phyloP scores from a whole-genome alignment of 2,113 vertebrate genomes.

The Aldabrachelys gigantea region DNA sequence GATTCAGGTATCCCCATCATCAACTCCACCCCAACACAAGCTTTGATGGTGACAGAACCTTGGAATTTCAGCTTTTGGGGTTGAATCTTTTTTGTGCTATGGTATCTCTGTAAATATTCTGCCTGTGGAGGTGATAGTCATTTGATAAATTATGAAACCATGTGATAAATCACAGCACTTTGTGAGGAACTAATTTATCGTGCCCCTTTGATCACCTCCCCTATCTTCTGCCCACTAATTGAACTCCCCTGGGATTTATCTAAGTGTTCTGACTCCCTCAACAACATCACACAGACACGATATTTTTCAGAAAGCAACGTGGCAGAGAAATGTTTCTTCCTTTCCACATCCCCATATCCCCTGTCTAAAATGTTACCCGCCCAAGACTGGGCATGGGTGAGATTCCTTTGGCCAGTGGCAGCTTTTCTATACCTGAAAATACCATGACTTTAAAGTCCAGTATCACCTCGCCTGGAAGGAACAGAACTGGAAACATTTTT shows the following conservation, averaged over 20 bases:
- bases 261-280: not conserved
- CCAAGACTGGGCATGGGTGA: not conserved
- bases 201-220: not conserved
- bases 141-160: not conserved
- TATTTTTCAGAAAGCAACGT: not conserved
- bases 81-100: not conserved
- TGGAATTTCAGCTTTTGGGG: not conserved
- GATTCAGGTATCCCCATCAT: not conserved
- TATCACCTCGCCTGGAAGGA: not conserved
- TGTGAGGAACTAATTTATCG: not conserved
- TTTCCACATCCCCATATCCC: not conserved
- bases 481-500: not conserved
- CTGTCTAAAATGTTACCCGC: not conserved
- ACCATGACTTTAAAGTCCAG: not conserved
- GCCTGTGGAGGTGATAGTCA: not conserved
- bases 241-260: not conserved
- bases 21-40: rapidly evolving
- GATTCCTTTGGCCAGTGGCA: not conserved
- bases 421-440: not conserved
- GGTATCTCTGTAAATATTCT: not conserved
- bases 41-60: not conserved
- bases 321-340: not conserved
- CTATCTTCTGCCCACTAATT: not conserved
- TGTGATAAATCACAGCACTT: not conserved
- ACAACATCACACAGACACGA: not conserved